Percentiles rank a stretch among this genome's conserved stretches.
These are phyloP conservation scores for Chorisops tibialis DNA, from an alignment of 2,888 invertebrate genomes.

Conservation along the genomic window DNA sequence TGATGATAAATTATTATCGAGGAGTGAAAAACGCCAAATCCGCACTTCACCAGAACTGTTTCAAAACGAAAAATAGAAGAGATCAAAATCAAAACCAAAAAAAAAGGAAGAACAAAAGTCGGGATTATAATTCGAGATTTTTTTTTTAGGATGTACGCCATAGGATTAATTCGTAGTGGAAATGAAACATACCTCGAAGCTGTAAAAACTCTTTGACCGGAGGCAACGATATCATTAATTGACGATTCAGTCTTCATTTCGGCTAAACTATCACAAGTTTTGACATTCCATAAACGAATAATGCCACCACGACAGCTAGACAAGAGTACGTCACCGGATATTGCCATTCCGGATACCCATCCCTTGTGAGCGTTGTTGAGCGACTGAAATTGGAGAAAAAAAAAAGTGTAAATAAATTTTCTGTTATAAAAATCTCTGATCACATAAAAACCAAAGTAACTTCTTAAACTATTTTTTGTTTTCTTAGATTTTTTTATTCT, in stretches of 20 bases:
- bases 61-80: background rate
- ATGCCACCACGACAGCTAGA: conserved; percentile 75
- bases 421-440: too few species aligned
- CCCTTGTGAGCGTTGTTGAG: conserved; percentile 83
- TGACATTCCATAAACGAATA: conserved; percentile 72
- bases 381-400: conserved; percentile 51
- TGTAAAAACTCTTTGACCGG: conserved; percentile 68
- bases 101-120: background rate
- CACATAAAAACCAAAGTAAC: too few species aligned
- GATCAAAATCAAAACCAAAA: background rate
- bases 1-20: conserved; percentile 39
- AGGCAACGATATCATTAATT: conserved; percentile 66
- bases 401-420: background rate
- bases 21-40: conserved; percentile 42
- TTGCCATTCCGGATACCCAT: conserved; percentile 76
- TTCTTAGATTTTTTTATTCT: too few species aligned
- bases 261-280: conserved; percentile 62
- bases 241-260: conserved; percentile 67
- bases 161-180: too few species aligned
- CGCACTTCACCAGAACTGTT: conserved; percentile 41
- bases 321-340: conserved; percentile 58
- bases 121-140: background rate
- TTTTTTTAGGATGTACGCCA: too few species aligned
- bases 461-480: too few species aligned
- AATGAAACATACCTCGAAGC: conserved; percentile 71